These are phyloP conservation scores for Alfaro cultratus DNA, from an alignment of 2,797 vertebrate species.

Conservation along the genomic window DNA sequence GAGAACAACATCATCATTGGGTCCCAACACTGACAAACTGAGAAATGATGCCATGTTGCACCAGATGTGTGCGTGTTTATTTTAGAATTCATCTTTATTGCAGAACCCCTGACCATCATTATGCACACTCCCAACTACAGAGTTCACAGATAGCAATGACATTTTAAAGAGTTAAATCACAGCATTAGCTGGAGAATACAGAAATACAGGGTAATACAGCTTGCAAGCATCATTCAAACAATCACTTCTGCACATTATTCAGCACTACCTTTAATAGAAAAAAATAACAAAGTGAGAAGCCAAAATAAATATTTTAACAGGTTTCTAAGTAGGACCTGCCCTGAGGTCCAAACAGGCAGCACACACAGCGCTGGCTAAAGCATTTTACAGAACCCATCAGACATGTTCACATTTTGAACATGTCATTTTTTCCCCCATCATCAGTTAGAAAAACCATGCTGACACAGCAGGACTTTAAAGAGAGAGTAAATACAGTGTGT, in stretches of 20 bases:
- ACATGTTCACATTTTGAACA: neutral
- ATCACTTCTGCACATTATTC: neutral
- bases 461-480: neutral
- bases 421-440: neutral
- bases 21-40: neutral
- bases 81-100: conserved; percentile 1
- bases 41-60: neutral
- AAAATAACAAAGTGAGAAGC: neutral
- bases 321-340: neutral
- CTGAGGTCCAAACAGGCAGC: neutral
- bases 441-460: neutral
- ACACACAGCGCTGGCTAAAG: too few relatives aligned
- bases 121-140: neutral
- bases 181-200: neutral
- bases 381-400: neutral
- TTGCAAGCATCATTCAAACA: neutral
- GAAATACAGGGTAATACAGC: neutral
- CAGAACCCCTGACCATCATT: neutral
- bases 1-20: neutral
- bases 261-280: neutral
- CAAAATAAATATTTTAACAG: conserved; percentile 7
- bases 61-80: neutral
- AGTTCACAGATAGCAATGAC: neutral
- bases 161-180: neutral
- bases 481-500: neutral